A percentile compares a stretch with the other conserved stretches of the same genome.
Evolutionary conservation across 2,113 vertebrate species (phyloP).

Genomic region (Romanogobio albipinnatus): DNA sequence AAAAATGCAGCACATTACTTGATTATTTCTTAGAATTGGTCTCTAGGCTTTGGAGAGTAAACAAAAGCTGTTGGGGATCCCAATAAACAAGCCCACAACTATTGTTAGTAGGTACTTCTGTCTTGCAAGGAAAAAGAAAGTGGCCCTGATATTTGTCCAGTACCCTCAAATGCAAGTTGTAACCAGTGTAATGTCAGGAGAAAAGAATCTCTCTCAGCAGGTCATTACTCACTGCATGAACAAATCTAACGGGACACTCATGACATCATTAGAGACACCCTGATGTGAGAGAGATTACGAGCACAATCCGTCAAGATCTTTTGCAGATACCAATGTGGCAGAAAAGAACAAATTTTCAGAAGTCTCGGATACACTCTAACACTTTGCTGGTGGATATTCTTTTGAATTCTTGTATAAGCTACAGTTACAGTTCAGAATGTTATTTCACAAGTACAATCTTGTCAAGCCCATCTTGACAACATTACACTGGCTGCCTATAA

Average conservation of each 20-base stretch:
- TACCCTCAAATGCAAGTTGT: conserved; percentile 6
- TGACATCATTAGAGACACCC: conserved; percentile 9
- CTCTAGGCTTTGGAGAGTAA: not conserved
- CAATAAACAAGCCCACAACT: not conserved
- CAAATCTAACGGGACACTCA: not conserved
- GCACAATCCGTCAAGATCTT: not conserved
- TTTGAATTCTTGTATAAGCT: not conserved
- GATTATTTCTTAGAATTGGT: not conserved
- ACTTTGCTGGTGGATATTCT: not conserved
- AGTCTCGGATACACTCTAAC: not conserved
- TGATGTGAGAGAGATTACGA: conserved; percentile 13
- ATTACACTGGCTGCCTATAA: not conserved
- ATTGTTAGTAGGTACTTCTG: not conserved
- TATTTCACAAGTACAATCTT: not conserved
- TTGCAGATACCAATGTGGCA: not conserved
- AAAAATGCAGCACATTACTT: conserved; percentile 9
- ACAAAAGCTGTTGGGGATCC: not conserved
- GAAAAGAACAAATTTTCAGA: not conserved
- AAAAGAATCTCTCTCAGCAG: not conserved
- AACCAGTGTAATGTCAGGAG: not conserved
- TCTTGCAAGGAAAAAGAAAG: not conserved
- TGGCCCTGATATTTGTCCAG: not conserved
- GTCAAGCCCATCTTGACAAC: not conserved
- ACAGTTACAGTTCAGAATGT: not conserved
- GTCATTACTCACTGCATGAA: not conserved